Evolutionary conservation across 2,113 vertebrate species (phyloP).

Genomic region (Rhynchomys soricoides): DNA sequence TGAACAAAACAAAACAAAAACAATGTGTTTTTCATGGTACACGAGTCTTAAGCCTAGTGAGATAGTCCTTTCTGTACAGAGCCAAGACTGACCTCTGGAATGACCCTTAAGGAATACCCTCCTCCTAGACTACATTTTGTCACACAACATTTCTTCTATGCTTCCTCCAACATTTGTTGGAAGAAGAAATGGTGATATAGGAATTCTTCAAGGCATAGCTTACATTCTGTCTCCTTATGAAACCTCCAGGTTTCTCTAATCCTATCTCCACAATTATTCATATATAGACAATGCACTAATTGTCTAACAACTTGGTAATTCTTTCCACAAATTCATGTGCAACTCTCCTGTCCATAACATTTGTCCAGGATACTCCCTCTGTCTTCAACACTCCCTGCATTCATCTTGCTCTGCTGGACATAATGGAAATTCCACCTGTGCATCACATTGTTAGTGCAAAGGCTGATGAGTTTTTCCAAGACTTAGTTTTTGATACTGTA

Average conservation of each 20-base stretch:
- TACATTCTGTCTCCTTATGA: background rate
- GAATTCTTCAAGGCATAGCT: background rate
- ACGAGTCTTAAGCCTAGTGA: background rate
- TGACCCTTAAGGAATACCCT: background rate
- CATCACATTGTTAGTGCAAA: background rate
- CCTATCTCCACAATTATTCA: background rate
- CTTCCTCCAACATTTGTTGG: background rate
- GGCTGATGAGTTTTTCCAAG: background rate
- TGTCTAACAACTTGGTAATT: background rate
- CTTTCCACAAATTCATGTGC: background rate
- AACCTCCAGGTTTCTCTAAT: background rate
- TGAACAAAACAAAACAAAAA: background rate
- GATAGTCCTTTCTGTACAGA: background rate
- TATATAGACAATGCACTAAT: background rate
- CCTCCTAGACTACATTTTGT: background rate
- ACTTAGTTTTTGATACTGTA: background rate
- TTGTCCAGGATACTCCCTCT: background rate
- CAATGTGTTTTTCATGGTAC: background rate
- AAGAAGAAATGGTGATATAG: background rate
- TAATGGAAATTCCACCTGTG: background rate
- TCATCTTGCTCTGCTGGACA: background rate
- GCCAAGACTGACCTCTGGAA: background rate
- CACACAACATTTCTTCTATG: background rate
- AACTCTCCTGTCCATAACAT: background rate
- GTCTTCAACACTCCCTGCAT: background rate